Base-by-base conservation (phyloP, 2,113 vertebrate species). In the Eira barbara region DNA sequence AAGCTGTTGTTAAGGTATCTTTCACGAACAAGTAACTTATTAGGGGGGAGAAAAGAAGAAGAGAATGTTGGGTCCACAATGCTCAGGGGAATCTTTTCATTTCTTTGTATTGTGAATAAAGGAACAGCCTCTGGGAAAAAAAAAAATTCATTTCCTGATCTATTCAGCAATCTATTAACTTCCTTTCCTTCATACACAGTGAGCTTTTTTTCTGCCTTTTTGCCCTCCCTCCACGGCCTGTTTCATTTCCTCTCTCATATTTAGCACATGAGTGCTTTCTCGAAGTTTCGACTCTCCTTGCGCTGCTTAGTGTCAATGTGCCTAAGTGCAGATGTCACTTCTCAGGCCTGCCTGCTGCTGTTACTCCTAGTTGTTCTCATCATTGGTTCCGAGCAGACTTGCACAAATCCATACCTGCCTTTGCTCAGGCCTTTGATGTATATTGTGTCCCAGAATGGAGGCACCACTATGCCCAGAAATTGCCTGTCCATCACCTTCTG, bases 131-230 rank as follows among this genome's bases (percentile, higher is more conserved):
- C 79, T 91, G 63, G 11, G 39, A 42, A 17, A 25, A 73, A 95
- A 86, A 88, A 57, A 47, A 89, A 27, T 57, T 76, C 78, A 89
- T 83, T 94, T 94, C 85, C 85, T 96, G 59, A 57, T 85, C 94
- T 94, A 65, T 31, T 55, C 31, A 73, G n/a, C 63, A 89, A 42
- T 87, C 76, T 85, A 39, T 96, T 90, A 83, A 81, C 74, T 95
- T 87, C 20, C 13, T 89, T 86, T 83, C 39, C 27, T 63, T 71
- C 18, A 49, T 18, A 85, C 5, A 88, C 42, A 80, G 39, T 89
- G 80, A 83, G 7, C 23, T 36, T 83, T 63, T 92, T 17, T 52
- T 5, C 45, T 71, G 74, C 39, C 87, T 79, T 17, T 34, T 42
- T 85, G 14, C 9, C 23, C 71, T 84, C 80, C 55, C 69, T 95